These are phyloP conservation scores for Trachemys scripta DNA, from an alignment of 2,113 vertebrate genomes.

Conservation along the genomic window DNA sequence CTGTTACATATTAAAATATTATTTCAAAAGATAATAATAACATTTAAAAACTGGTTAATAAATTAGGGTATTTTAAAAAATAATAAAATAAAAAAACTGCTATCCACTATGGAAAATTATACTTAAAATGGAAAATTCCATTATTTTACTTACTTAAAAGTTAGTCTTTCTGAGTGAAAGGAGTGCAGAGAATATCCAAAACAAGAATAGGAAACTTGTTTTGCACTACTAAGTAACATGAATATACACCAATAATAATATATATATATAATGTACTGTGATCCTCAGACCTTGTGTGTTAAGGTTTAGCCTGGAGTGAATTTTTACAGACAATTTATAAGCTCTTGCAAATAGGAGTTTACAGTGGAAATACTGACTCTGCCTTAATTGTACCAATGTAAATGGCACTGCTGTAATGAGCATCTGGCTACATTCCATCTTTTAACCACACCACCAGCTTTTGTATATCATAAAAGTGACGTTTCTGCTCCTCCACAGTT, in stretches of 20 bases:
- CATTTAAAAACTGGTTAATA: slow-evolving; percentile 44
- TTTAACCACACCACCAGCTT: slow-evolving; percentile 74
- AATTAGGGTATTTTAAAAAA: slow-evolving; percentile 18
- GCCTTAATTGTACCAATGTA: slow-evolving; percentile 76
- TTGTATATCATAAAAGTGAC: slow-evolving; percentile 67
- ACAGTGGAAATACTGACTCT: slow-evolving; percentile 78
- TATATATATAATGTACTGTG: slow-evolving; percentile 69
- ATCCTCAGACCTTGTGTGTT: slow-evolving; percentile 64
- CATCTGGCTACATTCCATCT: slow-evolving; percentile 74
- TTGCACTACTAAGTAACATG: slow-evolving; percentile 62
- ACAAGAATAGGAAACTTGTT: slow-evolving; percentile 72
- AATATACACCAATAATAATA: slow-evolving; percentile 60
- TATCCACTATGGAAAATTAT: slow-evolving; percentile 64
- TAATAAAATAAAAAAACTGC: slow-evolving; percentile 64
- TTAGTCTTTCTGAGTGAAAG: slow-evolving; percentile 64
- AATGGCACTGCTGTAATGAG: slow-evolving; percentile 76
- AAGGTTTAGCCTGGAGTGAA: slow-evolving; percentile 69
- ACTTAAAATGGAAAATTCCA: slow-evolving; percentile 72
- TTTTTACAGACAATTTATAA: slow-evolving; percentile 75
- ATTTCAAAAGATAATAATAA: slow-evolving; percentile 56
- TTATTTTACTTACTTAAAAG: slow-evolving; percentile 46
- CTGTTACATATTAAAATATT: slow-evolving; percentile 38
- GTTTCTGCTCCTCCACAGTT: slow-evolving; percentile 56
- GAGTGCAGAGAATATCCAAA: slow-evolving; percentile 52
- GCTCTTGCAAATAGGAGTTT: slow-evolving; percentile 73